These are phyloP conservation scores for Rhizoglyphus robini DNA, from an alignment of 1,140 invertebrate species.

Conservation along the genomic window DNA sequence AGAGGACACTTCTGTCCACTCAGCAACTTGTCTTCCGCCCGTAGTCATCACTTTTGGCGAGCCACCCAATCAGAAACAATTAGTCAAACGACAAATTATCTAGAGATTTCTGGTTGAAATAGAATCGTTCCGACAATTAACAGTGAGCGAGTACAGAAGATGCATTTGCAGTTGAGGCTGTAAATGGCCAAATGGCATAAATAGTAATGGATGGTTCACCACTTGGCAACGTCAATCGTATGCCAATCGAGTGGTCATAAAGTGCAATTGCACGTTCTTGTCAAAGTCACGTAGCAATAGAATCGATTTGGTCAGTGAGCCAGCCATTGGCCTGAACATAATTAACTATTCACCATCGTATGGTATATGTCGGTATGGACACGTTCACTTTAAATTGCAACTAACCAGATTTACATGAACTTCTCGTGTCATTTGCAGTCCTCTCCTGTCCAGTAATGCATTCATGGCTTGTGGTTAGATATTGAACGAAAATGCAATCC, in stretches of 20 bases:
- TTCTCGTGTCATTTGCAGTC: no score
- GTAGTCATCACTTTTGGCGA: background rate
- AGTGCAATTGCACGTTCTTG: background rate
- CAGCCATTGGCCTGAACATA: background rate
- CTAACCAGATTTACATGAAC: constrained; percentile 10
- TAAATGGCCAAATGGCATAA: background rate
- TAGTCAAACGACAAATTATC: background rate
- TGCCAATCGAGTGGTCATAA: background rate
- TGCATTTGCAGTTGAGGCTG: no score
- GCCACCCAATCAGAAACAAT: constrained; percentile 2
- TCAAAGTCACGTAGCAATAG: background rate
- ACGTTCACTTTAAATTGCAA: background rate
- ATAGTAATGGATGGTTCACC: background rate
- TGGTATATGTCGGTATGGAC: no score
- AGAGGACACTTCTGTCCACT: background rate
- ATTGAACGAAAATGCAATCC: no score
- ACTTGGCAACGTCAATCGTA: no score
- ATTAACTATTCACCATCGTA: background rate
- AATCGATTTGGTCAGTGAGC: background rate
- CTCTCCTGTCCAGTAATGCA: no score
- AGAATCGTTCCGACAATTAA: no score
- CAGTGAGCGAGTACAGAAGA: no score
- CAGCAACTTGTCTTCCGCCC: background rate
- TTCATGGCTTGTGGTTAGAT: no score
- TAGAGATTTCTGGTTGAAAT: background rate